These are phyloP conservation scores for Ophion costatus DNA, from an alignment of 2,888 invertebrate genomes.

Conservation along the genomic window DNA sequence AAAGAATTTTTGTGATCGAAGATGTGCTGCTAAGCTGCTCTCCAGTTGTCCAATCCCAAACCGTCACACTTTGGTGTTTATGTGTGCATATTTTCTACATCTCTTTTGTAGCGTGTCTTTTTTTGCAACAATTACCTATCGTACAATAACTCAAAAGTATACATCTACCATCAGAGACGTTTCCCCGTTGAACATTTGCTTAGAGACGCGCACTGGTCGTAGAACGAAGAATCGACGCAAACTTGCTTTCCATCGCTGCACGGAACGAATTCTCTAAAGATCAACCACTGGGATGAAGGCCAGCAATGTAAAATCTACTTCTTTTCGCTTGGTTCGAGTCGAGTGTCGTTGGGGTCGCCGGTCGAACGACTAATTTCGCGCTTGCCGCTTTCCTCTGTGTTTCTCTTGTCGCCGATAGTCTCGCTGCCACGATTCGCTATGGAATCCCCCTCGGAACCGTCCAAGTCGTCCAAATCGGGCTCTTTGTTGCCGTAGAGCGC, in stretches of 20 bases:
- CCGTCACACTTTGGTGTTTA: neutral
- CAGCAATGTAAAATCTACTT: slow-evolving; percentile 30
- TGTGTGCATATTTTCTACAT: neutral
- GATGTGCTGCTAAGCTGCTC: no score
- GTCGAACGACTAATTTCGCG: slow-evolving; percentile 45
- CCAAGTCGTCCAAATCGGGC: slow-evolving; percentile 87
- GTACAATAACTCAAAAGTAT: neutral
- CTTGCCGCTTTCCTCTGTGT: slow-evolving; percentile 14
- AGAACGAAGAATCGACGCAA: neutral
- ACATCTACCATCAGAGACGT: neutral
- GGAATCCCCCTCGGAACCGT: slow-evolving; percentile 73
- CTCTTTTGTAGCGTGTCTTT: neutral
- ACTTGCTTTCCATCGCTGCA: neutral
- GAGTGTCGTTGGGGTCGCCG: slow-evolving; percentile 26
- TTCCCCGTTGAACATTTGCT: neutral
- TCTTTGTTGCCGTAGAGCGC: slow-evolving; percentile 91
- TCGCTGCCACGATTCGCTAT: slow-evolving; percentile 54
- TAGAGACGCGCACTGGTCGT: neutral
- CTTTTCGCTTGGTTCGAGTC: slow-evolving; percentile 49
- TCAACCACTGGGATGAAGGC: neutral
- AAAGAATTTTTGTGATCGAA: no score
- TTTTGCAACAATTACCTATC: neutral
- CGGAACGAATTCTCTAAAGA: neutral
- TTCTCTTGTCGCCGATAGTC: slow-evolving; percentile 39
- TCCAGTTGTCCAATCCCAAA: no score